phyloP scores from a whole-genome alignment of 92 coral and sea anemone genomes.

The Actinostola sp. region DNA sequence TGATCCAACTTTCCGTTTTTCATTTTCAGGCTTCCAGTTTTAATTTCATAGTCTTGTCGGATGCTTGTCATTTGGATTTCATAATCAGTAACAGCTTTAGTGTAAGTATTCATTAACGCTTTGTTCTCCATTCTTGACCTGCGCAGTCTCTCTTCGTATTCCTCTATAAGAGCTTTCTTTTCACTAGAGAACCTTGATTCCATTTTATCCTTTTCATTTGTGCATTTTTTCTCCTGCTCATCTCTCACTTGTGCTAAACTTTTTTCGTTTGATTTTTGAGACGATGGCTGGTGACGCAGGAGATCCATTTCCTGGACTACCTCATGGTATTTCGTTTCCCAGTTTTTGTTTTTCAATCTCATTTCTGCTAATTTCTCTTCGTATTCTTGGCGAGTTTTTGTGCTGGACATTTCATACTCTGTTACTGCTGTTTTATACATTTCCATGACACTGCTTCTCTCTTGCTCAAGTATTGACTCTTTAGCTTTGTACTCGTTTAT shows the following conservation, averaged over 20 bases:
- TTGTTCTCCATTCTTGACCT: conserved; percentile 55
- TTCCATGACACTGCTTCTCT: conserved; percentile 58
- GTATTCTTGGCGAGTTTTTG: conserved; percentile 63
- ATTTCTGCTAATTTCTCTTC: conserved; percentile 52
- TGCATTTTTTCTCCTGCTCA: conserved; percentile 32
- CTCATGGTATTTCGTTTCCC: conserved; percentile 56
- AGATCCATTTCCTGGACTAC: conserved; percentile 20
- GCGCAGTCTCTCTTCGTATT: conserved; percentile 45
- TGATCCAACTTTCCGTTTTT: conserved; percentile 48
- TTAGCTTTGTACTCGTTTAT: conserved; percentile 7
- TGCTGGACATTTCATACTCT: conserved; percentile 58
- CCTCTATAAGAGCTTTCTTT: conserved; percentile 43
- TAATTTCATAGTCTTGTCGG: conserved; percentile 55
- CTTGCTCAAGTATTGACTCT: conserved; percentile 28
- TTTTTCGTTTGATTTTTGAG: conserved; percentile 17
- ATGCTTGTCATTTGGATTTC: conserved; percentile 56
- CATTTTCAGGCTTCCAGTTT: conserved; percentile 43
- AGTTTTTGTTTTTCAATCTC: conserved; percentile 46
- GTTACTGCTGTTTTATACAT: conserved; percentile 57
- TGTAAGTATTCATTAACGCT: conserved; percentile 47
- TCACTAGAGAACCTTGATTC: conserved; percentile 33
- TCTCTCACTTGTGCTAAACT: background rate
- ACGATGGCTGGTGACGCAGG: conserved; percentile 17
- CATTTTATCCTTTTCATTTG: conserved; percentile 47
- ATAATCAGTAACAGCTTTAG: conserved; percentile 51